Conservation (phyloP, 2,888 invertebrate genomes). For the Antheraea yamamai region DNA sequence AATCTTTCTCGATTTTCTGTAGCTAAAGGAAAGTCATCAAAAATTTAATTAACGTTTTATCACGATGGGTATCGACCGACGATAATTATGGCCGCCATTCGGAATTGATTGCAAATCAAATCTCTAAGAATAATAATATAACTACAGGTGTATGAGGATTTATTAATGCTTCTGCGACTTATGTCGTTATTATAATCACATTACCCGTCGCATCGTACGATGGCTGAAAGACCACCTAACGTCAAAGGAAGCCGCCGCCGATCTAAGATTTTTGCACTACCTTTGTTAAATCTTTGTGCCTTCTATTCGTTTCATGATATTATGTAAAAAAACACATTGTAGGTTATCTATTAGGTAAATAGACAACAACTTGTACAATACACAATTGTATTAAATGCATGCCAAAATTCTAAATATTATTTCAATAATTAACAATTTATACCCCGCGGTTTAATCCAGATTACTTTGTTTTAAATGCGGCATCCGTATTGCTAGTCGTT, state of each 20-base stretch:
- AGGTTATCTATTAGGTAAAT: slow-evolving; percentile 38
- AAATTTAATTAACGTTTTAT: slow-evolving; percentile 62
- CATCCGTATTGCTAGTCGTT: too few species aligned
- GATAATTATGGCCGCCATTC: slow-evolving; percentile 51
- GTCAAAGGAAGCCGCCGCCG: slow-evolving; percentile 78
- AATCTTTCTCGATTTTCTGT: slow-evolving; percentile 43
- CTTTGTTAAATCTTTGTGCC: slow-evolving; percentile 60
- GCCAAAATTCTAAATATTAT: not conserved
- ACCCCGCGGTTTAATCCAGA: too few species aligned
- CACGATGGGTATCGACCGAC: slow-evolving; percentile 43
- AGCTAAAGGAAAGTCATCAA: slow-evolving; percentile 56
- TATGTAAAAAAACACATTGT: slow-evolving; percentile 37
- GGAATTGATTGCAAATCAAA: slow-evolving; percentile 50
- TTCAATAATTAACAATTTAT: not conserved
- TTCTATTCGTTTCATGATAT: slow-evolving; percentile 61
- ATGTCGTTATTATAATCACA: slow-evolving; percentile 80
- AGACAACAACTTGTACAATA: slow-evolving; percentile 25
- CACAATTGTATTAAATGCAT: not conserved
- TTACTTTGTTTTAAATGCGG: not conserved
- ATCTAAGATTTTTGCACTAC: slow-evolving; percentile 73
- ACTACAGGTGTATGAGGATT: slow-evolving; percentile 49
- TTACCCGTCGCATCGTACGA: slow-evolving; percentile 57
- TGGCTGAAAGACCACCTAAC: slow-evolving; percentile 70
- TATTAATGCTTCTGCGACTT: slow-evolving; percentile 61
- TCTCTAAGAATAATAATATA: slow-evolving; percentile 18